Evolutionary conservation across 2,888 invertebrate genomes (phyloP).

Genomic region (Sympetrum striolatum): DNA sequence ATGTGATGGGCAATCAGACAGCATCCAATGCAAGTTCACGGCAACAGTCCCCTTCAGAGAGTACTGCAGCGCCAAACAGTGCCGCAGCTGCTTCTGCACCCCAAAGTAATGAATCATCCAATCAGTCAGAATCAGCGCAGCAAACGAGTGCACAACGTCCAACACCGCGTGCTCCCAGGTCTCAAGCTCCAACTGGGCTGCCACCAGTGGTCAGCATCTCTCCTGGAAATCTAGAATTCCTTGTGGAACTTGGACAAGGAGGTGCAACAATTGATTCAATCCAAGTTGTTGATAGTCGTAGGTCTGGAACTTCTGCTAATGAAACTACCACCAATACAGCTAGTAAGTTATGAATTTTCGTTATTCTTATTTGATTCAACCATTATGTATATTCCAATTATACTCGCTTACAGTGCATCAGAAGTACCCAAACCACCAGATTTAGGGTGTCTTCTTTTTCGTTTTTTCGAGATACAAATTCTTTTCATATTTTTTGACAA

Average conservation of each 20-base stretch:
- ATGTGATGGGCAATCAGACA: slow-evolving; percentile 50
- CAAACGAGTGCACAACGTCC: slow-evolving; percentile 49
- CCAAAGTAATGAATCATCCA: slow-evolving; percentile 48
- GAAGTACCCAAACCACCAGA: too few species aligned
- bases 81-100: slow-evolving; percentile 44
- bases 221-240: slow-evolving; percentile 63
- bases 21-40: slow-evolving; percentile 46
- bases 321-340: slow-evolving; percentile 50
- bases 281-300: slow-evolving; percentile 53
- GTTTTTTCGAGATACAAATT: too few species aligned
- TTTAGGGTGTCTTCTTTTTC: too few species aligned
- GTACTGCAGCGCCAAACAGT: slow-evolving; percentile 46
- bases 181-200: slow-evolving; percentile 15
- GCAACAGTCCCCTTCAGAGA: slow-evolving; percentile 39
- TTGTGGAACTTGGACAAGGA: slow-evolving; percentile 65
- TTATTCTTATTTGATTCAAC: slow-evolving; percentile 40
- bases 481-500: too few species aligned
- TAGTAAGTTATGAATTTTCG: slow-evolving; percentile 46
- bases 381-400: neutral
- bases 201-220: slow-evolving; percentile 54
- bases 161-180: slow-evolving; percentile 47
- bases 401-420: neutral
- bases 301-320: slow-evolving; percentile 48
- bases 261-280: slow-evolving; percentile 60
- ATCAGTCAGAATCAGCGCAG: slow-evolving; percentile 51